These are phyloP conservation scores for Hyperoplus immaculatus DNA, from an alignment of 2,797 vertebrate genomes.

Conservation along the genomic window DNA sequence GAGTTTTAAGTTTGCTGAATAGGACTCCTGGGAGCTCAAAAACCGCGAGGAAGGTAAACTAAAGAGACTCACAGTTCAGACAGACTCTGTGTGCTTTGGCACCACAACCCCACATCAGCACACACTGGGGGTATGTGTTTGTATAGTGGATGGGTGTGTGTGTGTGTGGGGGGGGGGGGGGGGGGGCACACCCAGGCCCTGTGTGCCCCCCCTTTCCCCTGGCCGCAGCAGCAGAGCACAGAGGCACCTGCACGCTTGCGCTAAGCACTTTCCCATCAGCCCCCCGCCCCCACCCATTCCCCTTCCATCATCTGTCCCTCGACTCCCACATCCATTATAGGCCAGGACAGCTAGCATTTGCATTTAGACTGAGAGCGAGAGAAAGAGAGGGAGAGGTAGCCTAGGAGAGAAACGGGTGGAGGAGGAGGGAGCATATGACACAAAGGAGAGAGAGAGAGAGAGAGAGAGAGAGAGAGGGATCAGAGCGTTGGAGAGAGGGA, in stretches of 20 bases:
- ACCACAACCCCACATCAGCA: constrained; percentile 40
- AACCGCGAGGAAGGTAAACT: constrained; percentile 13
- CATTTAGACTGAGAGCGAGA: constrained; percentile 57
- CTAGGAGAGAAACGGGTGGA: constrained; percentile 23
- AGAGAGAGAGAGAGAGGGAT: constrained; percentile 30
- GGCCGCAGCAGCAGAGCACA: constrained; percentile 59
- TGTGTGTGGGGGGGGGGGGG: constrained; percentile 47
- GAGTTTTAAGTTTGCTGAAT: no score
- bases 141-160: constrained; percentile 25
- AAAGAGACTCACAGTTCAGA: constrained; percentile 34
- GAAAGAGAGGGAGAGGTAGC: constrained; percentile 42
- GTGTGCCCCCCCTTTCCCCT: neutral
- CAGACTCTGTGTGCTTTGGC: constrained; percentile 50
- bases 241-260: constrained; percentile 83
- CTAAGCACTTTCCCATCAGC: constrained; percentile 69
- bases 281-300: constrained; percentile 51
- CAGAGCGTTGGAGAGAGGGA: constrained; percentile 37
- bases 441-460: constrained; percentile 65
- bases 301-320: constrained; percentile 79
- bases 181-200: constrained; percentile 22
- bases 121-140: constrained; percentile 45
- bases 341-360: constrained; percentile 72
- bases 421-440: constrained; percentile 62
- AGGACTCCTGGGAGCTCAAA: no score
- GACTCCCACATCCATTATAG: constrained; percentile 80